phyloP scores from a whole-genome alignment of 2,797 vertebrate species.

The Sebastolobus altivelis region DNA sequence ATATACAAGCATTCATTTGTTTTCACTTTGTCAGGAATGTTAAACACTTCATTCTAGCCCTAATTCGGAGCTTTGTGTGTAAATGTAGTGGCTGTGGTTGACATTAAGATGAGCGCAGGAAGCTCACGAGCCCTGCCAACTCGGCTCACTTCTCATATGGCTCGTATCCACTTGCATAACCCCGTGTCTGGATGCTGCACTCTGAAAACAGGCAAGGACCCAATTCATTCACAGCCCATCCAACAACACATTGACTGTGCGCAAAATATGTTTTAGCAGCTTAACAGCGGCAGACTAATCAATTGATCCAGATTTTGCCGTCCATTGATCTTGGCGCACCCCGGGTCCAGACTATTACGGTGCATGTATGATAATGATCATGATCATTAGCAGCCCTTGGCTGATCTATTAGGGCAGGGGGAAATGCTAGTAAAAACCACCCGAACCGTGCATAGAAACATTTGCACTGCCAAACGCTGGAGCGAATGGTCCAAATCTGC shows the following conservation, averaged over 20 bases:
- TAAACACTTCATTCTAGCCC: slow-evolving; percentile 22
- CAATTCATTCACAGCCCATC: slow-evolving; percentile 58
- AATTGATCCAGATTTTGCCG: slow-evolving; percentile 73
- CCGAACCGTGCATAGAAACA: slow-evolving; percentile 60
- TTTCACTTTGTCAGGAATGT: slow-evolving; percentile 34
- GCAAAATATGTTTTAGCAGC: slow-evolving; percentile 76
- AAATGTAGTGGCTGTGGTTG: slow-evolving; percentile 30
- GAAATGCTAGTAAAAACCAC: slow-evolving; percentile 54
- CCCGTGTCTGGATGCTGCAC: slow-evolving; percentile 58
- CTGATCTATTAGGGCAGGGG: slow-evolving; percentile 39
- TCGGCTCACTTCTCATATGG: slow-evolving; percentile 57
- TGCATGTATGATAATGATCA: slow-evolving; percentile 67
- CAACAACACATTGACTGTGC: slow-evolving; percentile 58
- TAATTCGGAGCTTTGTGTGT: slow-evolving; percentile 37
- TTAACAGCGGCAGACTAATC: slow-evolving; percentile 71
- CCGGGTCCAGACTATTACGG: slow-evolving; percentile 55
- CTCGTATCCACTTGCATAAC: slow-evolving; percentile 63
- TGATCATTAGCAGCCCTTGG: slow-evolving; percentile 60
- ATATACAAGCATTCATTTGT: slow-evolving; percentile 15
- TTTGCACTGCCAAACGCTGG: slow-evolving; percentile 58
- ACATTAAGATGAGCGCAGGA: slow-evolving; percentile 53
- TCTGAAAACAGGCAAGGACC: slow-evolving; percentile 58
- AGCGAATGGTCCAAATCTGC: slow-evolving; percentile 67
- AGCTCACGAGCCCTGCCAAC: slow-evolving; percentile 52
- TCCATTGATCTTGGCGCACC: slow-evolving; percentile 73